Evolutionary conservation across 2,888 invertebrate species (phyloP), one percentile per base, ranked within the genome.

Genomic region (Eumerus sabulonum): DNA sequence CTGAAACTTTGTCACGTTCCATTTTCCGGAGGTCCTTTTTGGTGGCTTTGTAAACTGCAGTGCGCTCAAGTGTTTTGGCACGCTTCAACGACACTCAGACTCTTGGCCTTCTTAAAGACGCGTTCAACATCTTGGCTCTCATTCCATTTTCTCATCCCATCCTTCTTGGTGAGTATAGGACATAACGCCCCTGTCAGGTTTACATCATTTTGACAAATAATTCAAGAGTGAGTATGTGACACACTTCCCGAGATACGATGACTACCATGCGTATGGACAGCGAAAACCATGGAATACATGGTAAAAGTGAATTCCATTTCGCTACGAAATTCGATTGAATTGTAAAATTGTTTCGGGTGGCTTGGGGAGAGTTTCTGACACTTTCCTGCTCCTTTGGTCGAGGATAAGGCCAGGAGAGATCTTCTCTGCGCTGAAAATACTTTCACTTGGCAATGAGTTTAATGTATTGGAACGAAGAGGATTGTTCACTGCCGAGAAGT

Each of bases 381-480:
- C 27, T 27, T 27, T 27, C 27, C 27, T 17, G 53, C 9, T 13
- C 27, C 44, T 47, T 35, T 19, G 27, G 27, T 27, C 27, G 27
- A 7, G 27, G 7, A 56, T 62, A 36, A 48, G 62, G 48, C 48
- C n/a, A n/a, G n/a, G n/a, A 7, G 56, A 19, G 56, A 57, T 64
- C 57, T 27, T 27, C 36, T 14, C 9, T 44, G 45, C 19, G 36
- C 14, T 13, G 42, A 50, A 66, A 76, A 53, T 51, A 64, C 59
- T 70, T 76, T 64, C 59, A 47, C 47, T 68, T 11, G 19, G 40
- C 45, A 47, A 51, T 53, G 60, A 67, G 56, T 67, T 27, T 66
- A 72, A 77, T 77, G 72, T 67, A 62, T 72, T 67, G 72, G 57
- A 77, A 72, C 71, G 71, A 76, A 66, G 71, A 50, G 54, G 59